A percentile compares a stretch with the other conserved stretches of the same genome.
These are phyloP conservation scores for Macroramphosus scolopax DNA, from an alignment of 2,797 vertebrate genomes.

Conservation along the genomic window DNA sequence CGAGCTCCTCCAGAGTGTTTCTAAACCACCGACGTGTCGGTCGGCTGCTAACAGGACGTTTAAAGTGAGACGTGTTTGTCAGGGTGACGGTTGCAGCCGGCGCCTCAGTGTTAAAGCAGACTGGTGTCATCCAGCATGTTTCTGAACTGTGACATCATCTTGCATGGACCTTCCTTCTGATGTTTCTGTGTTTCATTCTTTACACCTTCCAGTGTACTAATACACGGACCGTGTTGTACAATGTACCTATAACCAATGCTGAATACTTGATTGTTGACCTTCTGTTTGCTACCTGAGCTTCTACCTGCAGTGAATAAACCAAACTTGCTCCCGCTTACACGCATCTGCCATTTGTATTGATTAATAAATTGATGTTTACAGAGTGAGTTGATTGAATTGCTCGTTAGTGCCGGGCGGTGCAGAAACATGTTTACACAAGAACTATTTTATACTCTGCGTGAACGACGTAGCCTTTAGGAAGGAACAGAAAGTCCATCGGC, in stretches of 20 bases:
- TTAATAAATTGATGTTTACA: constrained; percentile 45
- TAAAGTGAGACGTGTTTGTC: constrained; percentile 6
- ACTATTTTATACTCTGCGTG: too few species aligned
- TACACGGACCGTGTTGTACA: constrained; percentile 50
- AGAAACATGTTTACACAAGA: too few species aligned
- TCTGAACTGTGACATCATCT: constrained; percentile 25
- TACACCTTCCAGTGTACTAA: constrained; percentile 22
- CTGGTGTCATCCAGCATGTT: constrained; percentile 22
- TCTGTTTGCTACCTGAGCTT: constrained; percentile 25
- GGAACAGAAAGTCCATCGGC: constrained; percentile 21
- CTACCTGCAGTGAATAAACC: constrained; percentile 29
- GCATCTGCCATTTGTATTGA: constrained; percentile 44
- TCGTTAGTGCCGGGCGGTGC: constrained; percentile 22
- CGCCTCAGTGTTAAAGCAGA: constrained; percentile 15
- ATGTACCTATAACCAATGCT: constrained; percentile 36
- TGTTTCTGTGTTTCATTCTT: constrained; percentile 28
- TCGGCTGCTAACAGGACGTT: background rate
- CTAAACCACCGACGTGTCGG: constrained; percentile 1
- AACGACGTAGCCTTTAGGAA: constrained; percentile 17
- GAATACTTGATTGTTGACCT: constrained; percentile 10
- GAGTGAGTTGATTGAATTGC: constrained; percentile 13
- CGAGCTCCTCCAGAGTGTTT: too few species aligned
- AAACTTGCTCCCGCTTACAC: constrained; percentile 28
- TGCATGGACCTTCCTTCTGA: constrained; percentile 48
- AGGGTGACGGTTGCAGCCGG: constrained; percentile 11